Evolutionary conservation across 2,113 vertebrate genomes (phyloP).

Genomic region (Polyodon spathula): DNA sequence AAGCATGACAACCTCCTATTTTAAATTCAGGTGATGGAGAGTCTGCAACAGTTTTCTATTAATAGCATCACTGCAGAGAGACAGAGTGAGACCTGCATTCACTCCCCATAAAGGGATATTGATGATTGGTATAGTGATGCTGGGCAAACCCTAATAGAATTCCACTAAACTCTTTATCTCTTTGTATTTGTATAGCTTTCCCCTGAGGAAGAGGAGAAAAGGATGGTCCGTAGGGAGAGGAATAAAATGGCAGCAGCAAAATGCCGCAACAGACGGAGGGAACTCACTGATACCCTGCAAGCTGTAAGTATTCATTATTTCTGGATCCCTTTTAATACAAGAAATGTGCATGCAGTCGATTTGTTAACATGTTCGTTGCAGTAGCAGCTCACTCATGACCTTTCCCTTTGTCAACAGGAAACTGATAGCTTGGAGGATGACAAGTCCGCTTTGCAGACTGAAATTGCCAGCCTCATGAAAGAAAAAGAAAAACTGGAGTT

Average conservation of each 20-base stretch:
- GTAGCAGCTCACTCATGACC: conserved; percentile 24
- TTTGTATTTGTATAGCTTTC: conserved; percentile 52
- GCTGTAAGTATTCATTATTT: conserved; percentile 65
- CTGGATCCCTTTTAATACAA: conserved; percentile 11
- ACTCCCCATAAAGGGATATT: background rate
- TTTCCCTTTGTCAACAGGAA: conserved; percentile 59
- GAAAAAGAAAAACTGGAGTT: conserved; percentile 95
- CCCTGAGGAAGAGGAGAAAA: conserved; percentile 84
- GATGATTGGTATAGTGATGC: background rate
- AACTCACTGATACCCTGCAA: conserved; percentile 89
- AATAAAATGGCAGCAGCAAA: conserved; percentile 98
- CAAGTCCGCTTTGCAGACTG: conserved; percentile 76
- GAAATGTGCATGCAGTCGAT: conserved; percentile 3
- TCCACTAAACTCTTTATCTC: background rate
- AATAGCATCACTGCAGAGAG: background rate
- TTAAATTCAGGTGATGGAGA: background rate
- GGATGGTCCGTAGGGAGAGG: conserved; percentile 77
- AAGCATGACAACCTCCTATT: background rate
- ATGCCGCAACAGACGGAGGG: conserved; percentile 87
- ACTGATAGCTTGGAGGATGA: conserved; percentile 89
- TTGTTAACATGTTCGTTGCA: conserved; percentile 11
- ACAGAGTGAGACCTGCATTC: background rate
- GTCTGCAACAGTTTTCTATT: conserved; percentile 4
- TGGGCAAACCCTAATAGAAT: conserved; percentile 9
- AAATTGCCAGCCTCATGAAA: conserved; percentile 85